These are phyloP conservation scores for Eudyptes chrysolophus DNA, from an alignment of 2,113 vertebrate species.

Conservation along the genomic window DNA sequence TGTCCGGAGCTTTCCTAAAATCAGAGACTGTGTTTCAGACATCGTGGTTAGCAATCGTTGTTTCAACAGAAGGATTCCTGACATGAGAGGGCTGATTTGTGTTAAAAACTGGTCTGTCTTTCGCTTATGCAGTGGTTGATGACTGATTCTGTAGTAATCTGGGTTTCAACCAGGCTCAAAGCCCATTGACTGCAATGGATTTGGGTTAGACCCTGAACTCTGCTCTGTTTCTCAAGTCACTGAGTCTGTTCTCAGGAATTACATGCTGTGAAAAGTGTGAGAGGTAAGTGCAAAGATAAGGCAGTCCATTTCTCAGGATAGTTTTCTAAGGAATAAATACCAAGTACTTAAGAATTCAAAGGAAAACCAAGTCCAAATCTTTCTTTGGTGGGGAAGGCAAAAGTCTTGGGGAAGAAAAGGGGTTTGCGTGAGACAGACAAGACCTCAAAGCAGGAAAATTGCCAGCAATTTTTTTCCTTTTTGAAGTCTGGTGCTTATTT, in stretches of 20 bases:
- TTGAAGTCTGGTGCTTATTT: not conserved
- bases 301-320: not conserved
- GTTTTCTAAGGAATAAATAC: not conserved
- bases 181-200: not conserved
- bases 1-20: not conserved
- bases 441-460: not conserved
- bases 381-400: not conserved
- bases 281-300: not conserved
- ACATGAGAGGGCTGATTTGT: not conserved
- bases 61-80: not conserved
- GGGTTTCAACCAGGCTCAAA: not conserved
- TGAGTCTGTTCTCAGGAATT: not conserved
- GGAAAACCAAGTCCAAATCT: not conserved
- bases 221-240: not conserved
- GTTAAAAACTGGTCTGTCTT: not conserved
- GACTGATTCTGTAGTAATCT: not conserved
- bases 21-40: not conserved
- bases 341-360: not conserved
- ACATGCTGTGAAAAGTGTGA: not conserved
- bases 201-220: not conserved
- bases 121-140: not conserved
- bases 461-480: not conserved
- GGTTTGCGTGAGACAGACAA: not conserved
- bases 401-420: not conserved
- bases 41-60: accelerated